Percentiles rank a stretch among this genome's conserved stretches.
phyloP scores from a whole-genome alignment of 2,113 vertebrate species.

The Pholis gunnellus region DNA sequence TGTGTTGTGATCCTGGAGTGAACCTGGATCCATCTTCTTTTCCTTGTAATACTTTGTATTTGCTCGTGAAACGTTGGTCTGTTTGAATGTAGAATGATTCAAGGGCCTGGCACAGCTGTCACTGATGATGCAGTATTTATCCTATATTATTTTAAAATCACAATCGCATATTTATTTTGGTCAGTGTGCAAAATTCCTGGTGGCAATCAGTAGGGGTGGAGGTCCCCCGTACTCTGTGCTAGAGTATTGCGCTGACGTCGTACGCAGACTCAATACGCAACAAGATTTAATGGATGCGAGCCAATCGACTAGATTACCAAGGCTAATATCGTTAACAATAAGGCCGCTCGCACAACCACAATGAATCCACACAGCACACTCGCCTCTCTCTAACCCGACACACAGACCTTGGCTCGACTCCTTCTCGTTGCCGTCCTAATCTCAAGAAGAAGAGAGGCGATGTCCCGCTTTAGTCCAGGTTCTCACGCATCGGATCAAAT shows the following conservation, averaged over 20 bases:
- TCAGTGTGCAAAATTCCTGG: neutral
- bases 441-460: too few relatives aligned
- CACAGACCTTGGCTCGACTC: too few relatives aligned
- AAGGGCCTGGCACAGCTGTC: neutral
- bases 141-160: neutral
- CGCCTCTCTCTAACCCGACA: too few relatives aligned
- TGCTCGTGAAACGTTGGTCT: constrained; percentile 4
- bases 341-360: too few relatives aligned
- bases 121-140: neutral
- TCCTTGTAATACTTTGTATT: constrained; percentile 7
- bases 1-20: constrained; percentile 10
- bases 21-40: constrained; percentile 19
- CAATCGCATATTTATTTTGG: neutral
- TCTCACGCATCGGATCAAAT: too few relatives aligned
- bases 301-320: neutral
- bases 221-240: too few relatives aligned
- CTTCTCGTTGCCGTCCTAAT: too few relatives aligned
- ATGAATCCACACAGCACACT: too few relatives aligned
- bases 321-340: neutral
- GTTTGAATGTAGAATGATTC: constrained; percentile 22
- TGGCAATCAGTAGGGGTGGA: neutral
- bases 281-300: too few relatives aligned
- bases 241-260: too few relatives aligned
- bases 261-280: too few relatives aligned
- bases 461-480: too few relatives aligned